Percentiles rank a stretch among this genome's conserved stretches.
Evolutionary conservation across 2,797 vertebrate species (phyloP).

Genomic region (Parauchenoglanis ngamensis): DNA sequence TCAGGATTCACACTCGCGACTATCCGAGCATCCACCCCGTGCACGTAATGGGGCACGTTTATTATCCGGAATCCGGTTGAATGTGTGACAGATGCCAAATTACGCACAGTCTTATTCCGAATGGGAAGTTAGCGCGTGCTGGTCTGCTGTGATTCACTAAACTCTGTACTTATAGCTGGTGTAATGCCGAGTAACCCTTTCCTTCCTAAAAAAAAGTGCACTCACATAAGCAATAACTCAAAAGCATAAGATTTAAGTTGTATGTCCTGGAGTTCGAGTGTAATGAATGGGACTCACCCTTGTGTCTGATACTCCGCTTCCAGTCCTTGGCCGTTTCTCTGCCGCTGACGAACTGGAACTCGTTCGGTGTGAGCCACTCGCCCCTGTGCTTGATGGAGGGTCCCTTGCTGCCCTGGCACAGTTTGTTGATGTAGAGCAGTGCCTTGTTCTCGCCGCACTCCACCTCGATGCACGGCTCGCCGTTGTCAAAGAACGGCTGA

Average conservation of each 20-base stretch:
- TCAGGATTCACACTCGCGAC: neutral
- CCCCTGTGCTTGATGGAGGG: conserved; percentile 96
- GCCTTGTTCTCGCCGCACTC: conserved; percentile 98
- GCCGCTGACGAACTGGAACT: conserved; percentile 99
- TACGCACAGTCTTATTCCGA: conserved; percentile 17
- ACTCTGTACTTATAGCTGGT: conserved; percentile 61
- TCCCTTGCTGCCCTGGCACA: conserved; percentile 97
- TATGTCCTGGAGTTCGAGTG: neutral
- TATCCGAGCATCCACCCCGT: neutral
- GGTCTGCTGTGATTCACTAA: conserved; percentile 59
- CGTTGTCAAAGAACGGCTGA: conserved; percentile 94
- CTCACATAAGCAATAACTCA: neutral
- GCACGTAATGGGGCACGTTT: neutral
- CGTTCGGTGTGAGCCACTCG: conserved; percentile 98
- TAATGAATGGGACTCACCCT: conserved; percentile 79
- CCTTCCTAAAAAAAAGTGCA: neutral
- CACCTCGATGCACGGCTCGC: conserved; percentile 97
- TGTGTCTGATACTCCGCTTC: conserved; percentile 98
- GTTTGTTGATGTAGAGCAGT: conserved; percentile 94
- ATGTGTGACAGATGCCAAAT: conserved; percentile 2
- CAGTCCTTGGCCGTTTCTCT: conserved; percentile 97
- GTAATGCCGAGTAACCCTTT: conserved; percentile 32
- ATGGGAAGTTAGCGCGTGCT: conserved; percentile 48
- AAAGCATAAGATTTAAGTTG: neutral
- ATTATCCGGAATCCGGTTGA: neutral